phyloP scores from a whole-genome alignment of 2,113 vertebrate genomes.

The Gallinago undulata region DNA sequence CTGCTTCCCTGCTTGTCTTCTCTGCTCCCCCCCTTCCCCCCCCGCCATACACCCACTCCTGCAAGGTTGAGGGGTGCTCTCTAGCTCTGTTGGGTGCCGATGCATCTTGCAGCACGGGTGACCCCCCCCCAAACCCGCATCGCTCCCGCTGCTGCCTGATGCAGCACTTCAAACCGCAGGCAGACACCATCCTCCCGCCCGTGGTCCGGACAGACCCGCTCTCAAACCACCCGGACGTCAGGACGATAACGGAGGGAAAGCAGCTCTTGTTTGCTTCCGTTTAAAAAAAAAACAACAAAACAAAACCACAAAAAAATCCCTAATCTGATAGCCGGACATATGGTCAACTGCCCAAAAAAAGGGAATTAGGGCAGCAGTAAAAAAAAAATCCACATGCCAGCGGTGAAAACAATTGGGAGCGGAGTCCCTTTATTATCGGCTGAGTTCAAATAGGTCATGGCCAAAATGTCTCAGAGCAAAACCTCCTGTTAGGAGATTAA shows the following conservation, averaged over 20 bases:
- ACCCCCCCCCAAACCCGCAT: accelerated
- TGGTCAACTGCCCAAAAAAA: not conserved
- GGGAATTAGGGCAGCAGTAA: conserved; percentile 50
- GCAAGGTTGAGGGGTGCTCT: not conserved
- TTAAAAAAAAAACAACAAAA: not conserved
- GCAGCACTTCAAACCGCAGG: not conserved
- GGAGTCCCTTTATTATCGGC: not conserved
- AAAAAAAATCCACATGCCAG: not conserved
- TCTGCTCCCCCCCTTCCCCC: not conserved
- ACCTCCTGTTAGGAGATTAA: not conserved
- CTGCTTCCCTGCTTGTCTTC: not conserved
- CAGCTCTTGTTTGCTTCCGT: not conserved
- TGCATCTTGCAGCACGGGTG: not conserved
- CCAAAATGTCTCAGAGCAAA: not conserved
- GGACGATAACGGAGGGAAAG: not conserved
- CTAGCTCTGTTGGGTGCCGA: accelerated
- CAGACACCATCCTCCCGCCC: not conserved
- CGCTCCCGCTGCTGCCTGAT: not conserved
- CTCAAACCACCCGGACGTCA: not conserved
- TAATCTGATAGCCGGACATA: conserved; percentile 29
- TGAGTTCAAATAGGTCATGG: conserved; percentile 44
- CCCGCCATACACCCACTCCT: accelerated
- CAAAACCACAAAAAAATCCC: not conserved
- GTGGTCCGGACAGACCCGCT: accelerated
- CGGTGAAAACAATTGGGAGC: not conserved